A percentile compares a stretch with the other conserved stretches of the same genome.
Conservation (phyloP, 1,140 invertebrate species). For the Meloidogyne hapla region DNA sequence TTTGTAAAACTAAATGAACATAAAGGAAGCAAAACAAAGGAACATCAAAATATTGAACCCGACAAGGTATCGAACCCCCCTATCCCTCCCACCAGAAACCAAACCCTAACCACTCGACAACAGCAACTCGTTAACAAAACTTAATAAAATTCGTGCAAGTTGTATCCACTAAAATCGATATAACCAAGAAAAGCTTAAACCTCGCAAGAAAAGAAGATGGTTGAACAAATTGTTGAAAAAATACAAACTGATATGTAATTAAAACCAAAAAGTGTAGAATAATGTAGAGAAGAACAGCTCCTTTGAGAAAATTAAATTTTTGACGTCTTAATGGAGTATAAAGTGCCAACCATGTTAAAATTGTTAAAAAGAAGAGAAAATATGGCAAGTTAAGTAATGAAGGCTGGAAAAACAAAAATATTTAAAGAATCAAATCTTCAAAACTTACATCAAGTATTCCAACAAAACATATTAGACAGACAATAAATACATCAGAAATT, state of each 20-base stretch:
- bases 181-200: no score
- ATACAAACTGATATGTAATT: slow-evolving; percentile 56
- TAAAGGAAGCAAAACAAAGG: no score
- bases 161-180: not conserved
- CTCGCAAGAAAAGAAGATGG: slow-evolving; percentile 41
- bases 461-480: slow-evolving; percentile 31
- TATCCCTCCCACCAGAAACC: no score
- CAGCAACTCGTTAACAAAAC: no score
- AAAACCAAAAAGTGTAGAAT: slow-evolving; percentile 54
- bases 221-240: slow-evolving; percentile 46
- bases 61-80: no score
- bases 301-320: slow-evolving; percentile 56
- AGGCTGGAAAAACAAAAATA: slow-evolving; percentile 50
- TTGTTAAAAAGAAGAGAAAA: slow-evolving; percentile 51
- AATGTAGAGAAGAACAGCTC: slow-evolving; percentile 43
- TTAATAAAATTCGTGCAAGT: no score
- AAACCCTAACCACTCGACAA: no score
- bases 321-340: slow-evolving; percentile 54
- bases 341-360: slow-evolving; percentile 62
- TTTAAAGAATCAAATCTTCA: not conserved
- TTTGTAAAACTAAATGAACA: no score
- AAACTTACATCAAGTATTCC: slow-evolving; percentile 35
- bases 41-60: no score
- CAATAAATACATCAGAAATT: slow-evolving; percentile 35
- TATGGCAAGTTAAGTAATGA: slow-evolving; percentile 54